Evolutionary conservation across 2,888 invertebrate species (phyloP).

Genomic region (Eristalis intricaria): DNA sequence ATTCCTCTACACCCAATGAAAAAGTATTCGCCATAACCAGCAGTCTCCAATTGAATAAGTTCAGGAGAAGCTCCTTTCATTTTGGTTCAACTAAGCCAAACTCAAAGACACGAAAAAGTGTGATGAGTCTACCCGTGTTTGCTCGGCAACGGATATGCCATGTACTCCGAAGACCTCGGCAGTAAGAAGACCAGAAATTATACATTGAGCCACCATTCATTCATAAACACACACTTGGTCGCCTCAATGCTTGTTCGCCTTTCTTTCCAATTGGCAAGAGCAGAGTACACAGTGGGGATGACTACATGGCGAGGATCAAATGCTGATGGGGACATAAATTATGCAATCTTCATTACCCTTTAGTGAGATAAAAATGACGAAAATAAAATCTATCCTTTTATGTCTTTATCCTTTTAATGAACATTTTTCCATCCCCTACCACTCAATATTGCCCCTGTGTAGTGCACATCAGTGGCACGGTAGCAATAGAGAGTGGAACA

Average conservation of each 20-base stretch:
- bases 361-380: constrained; percentile 73
- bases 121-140: constrained; percentile 50
- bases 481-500: constrained; percentile 69
- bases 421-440: constrained; percentile 53
- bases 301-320: constrained; percentile 29
- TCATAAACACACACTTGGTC: constrained; percentile 36
- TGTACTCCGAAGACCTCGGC: constrained; percentile 61
- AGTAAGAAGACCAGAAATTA: constrained; percentile 26
- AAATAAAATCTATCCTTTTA: constrained; percentile 72
- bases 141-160: constrained; percentile 43
- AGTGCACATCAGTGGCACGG: constrained; percentile 29
- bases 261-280: constrained; percentile 58
- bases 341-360: constrained; percentile 80
- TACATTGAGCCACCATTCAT: constrained; percentile 51
- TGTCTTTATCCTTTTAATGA: constrained; percentile 73
- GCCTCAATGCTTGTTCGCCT: constrained; percentile 38
- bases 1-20: constrained; percentile 43
- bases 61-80: constrained; percentile 37
- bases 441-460: background rate
- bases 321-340: constrained; percentile 76
- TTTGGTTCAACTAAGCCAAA: constrained; percentile 7
- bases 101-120: constrained; percentile 28
- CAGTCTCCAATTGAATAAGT: constrained; percentile 68
- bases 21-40: constrained; percentile 46
- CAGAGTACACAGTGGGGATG: constrained; percentile 5